Conservation (phyloP, 2,797 vertebrate species). For the Alosa sapidissima region DNA sequence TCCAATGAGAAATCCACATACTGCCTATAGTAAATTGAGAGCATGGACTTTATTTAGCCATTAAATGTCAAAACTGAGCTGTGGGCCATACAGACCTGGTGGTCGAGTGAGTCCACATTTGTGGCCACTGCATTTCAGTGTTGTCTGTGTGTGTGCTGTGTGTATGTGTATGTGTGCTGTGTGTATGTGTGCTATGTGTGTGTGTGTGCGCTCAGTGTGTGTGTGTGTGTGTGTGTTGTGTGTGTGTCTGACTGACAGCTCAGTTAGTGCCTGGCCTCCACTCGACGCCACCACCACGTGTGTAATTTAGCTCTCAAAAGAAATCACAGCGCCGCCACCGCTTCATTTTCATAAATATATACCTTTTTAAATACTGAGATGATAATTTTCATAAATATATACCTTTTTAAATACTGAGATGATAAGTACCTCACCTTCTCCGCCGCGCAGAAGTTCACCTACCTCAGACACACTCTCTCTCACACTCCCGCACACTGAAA, state of each 20-base stretch:
- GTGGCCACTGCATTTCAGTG: not conserved
- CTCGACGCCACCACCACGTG: not conserved
- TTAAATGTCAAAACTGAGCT: not conserved
- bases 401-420: slow-evolving; percentile 24
- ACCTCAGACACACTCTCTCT: not conserved
- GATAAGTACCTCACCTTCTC: slow-evolving; percentile 21
- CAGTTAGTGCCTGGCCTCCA: slow-evolving; percentile 2
- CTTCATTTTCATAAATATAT: slow-evolving; percentile 27
- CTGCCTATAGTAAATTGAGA: not conserved
- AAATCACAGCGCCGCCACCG: not conserved
- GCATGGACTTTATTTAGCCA: not conserved
- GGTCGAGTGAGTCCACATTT: not conserved
- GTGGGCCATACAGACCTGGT: not conserved
- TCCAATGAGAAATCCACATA: not conserved
- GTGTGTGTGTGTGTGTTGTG: slow-evolving; percentile 10
- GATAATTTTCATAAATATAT: slow-evolving; percentile 28
- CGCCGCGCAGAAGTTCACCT: not conserved
- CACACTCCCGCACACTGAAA: not conserved
- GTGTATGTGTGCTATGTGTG: not conserved
- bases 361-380: slow-evolving; percentile 26
- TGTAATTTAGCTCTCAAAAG: slow-evolving; percentile 23
- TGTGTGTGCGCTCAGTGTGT: not conserved
- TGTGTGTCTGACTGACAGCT: slow-evolving; percentile 19
- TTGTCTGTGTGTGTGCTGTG: not conserved
- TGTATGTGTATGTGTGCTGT: not conserved